Conservation (phyloP, 2,888 invertebrate species). For the Trimorus sp. region DNA sequence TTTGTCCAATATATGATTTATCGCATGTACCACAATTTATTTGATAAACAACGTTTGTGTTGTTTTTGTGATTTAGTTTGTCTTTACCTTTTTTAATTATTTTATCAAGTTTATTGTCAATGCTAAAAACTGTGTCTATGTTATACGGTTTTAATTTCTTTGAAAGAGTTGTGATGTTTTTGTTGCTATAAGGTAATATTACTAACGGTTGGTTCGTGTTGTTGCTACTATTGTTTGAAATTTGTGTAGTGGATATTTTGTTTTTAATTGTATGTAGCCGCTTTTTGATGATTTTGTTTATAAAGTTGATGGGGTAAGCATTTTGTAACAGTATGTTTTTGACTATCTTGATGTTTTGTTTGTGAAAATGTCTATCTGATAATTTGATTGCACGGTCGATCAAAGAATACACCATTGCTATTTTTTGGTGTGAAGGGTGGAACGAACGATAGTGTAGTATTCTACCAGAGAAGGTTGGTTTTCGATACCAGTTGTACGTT, state of each 20-base stretch:
- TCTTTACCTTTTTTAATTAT: neutral
- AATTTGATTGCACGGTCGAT: neutral
- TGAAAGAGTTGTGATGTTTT: neutral
- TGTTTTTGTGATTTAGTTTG: neutral
- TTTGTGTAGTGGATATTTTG: too few species aligned
- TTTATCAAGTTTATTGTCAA: neutral
- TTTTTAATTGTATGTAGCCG: neutral
- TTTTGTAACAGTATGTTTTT: neutral
- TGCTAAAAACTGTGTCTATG: neutral
- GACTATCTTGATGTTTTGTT: neutral
- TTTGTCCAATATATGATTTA: neutral
- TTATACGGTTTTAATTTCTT: neutral
- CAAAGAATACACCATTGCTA: neutral
- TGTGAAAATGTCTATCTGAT: neutral
- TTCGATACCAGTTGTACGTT: neutral
- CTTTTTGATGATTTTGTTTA: neutral
- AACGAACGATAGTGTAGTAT: neutral
- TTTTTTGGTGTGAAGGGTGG: neutral
- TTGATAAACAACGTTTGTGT: neutral
- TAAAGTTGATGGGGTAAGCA: neutral
- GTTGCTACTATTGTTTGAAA: neutral
- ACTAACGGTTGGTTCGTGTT: neutral
- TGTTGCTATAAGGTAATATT: neutral
- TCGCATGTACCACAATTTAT: neutral
- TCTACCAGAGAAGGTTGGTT: slow-evolving; percentile 10